Base-by-base conservation (phyloP, 2,888 invertebrate species). In the Morinoia aosen region DNA sequence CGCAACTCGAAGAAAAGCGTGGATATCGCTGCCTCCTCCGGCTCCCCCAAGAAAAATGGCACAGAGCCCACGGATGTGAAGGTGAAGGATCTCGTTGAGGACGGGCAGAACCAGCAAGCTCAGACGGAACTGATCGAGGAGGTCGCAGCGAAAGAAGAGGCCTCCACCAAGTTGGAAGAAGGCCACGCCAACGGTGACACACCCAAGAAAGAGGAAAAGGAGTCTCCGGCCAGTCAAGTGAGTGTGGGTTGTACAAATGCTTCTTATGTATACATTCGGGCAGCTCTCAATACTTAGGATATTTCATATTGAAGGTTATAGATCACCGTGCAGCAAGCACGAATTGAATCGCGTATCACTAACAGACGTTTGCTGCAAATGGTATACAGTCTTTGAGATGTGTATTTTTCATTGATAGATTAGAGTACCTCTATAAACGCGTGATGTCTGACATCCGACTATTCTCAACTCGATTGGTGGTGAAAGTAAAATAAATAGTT, bases 31-130 rank as follows among this genome's bases (percentile, higher is more conserved):
- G 95, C 95, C 90, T 95, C 91, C 48, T 91, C 95, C 40, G 95
- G 96, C 91, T 95, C 95, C 95, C 95, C 95, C 48, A 96, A 96
- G 96, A 95, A 96, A 95, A 96, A 96, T 95, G 97, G 97, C 96
- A 97, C 97, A 97, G 97, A 98, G 96, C 97, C 97, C 96, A 97
- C 97, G 94, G 97, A 97, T 58, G 97, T 97, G 56, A 97, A 97
- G 95, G 98, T 98, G 88, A 97, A 98, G 48, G 98, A 98, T 97
- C 98, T 98, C 97, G 98, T 98, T 95, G 98, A 98, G 97, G 98
- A 98, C 94, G 97, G 97, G 96, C 98, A 98, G 97, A 98, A 98
- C 97, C 97, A 97, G 94, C 97, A 97, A 14, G 97, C 97, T 97
- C 97, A 97, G 0, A 97, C 97, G 5, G 97, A 97, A n/a, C 97